Base-by-base conservation (phyloP, 2,888 invertebrate species). In the Drosophila limbata region DNA sequence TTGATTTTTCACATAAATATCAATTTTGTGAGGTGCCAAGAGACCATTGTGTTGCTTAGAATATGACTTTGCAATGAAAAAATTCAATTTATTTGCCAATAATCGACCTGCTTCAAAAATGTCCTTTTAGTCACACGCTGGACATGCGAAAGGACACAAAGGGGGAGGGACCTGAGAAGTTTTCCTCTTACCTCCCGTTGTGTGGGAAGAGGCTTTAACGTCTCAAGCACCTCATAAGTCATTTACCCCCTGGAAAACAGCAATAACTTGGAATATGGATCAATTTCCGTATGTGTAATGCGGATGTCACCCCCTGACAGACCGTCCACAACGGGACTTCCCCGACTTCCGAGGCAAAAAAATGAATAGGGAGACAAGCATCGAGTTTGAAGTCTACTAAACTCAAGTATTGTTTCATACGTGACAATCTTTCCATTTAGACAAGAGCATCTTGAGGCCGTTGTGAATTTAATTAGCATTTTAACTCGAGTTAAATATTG, bases 41-140 rank as follows among this genome's bases (percentile, higher is more conserved):
- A 25, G 1, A 25, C 45, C 17, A 57, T 37, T 89, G 89, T 79
- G 59, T 77, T 50, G 71, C 84, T 72, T 68, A 57, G 68, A 84
- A 81, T 78, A 70, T 78, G 67, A 64, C 53, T 57, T 62, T 55
- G 44, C 55, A 5, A 47, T 53, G 31, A n/a, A 63, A 52, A 73
- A 83, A 84, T 78, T 89, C 89, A 84, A 84, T 84, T 84, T 84
- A 89, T 84, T 84, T 89, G 71, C 63, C 84, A 78, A 84, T 87
- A 87, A 77, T 70, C 69, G 84, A 69, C 15, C 55, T 61, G 78
- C 68, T 68, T 39, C 33, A 66, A 68, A 82, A 79, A 70, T 76
- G 57, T 77, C 71, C 80, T 70, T 79, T 77, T 77, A 64, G 70
- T 47, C 76, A 70, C 70, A 75, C 44, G 37, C 61, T 73, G 76